These are phyloP conservation scores for Dicrurus megarhynchus DNA, from an alignment of 2,113 vertebrate species.

Conservation along the genomic window DNA sequence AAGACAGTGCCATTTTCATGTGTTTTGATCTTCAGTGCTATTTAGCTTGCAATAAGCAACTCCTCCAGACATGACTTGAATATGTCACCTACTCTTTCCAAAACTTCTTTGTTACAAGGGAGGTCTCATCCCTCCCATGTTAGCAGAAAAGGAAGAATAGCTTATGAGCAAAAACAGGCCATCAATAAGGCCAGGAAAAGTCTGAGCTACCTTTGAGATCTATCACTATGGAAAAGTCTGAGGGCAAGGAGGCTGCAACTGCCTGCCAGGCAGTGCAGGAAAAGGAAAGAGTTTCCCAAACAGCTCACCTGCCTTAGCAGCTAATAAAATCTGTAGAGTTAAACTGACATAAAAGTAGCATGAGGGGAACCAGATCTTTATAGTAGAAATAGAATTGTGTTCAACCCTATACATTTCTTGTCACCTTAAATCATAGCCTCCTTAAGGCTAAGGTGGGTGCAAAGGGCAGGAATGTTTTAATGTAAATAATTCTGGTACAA, in stretches of 20 bases:
- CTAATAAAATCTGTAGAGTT: constrained; percentile 24
- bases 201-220: background rate
- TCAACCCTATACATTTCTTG: background rate
- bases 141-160: background rate
- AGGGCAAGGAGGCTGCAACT: background rate
- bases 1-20: background rate
- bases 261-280: background rate
- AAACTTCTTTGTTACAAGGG: background rate
- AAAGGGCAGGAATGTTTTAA: background rate
- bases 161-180: background rate
- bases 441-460: background rate
- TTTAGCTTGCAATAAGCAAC: background rate
- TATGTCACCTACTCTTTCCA: background rate
- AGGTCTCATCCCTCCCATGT: background rate
- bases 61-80: background rate
- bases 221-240: background rate
- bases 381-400: background rate
- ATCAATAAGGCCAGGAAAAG: background rate
- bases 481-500: background rate
- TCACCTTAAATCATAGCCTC: background rate
- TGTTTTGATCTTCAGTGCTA: background rate
- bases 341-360: background rate
- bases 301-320: background rate
- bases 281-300: background rate
- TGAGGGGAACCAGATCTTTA: background rate